Evolutionary conservation across 2,888 invertebrate genomes (phyloP).

Genomic region (Cecidostiba fungosa): DNA sequence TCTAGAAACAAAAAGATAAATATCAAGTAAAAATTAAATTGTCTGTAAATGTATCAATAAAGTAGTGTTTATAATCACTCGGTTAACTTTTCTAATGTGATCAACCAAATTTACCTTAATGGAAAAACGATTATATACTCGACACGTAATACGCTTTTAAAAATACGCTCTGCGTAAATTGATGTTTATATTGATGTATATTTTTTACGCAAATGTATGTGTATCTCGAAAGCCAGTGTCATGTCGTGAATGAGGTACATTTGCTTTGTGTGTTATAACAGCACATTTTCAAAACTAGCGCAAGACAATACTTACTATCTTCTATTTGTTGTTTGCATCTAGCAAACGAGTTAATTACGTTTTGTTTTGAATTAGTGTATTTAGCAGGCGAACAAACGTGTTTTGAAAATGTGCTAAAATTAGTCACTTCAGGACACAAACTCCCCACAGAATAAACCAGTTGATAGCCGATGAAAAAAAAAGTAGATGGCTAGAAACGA

Average conservation of each 20-base stretch:
- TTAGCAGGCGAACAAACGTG: no score
- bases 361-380: no score
- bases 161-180: background rate
- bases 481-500: background rate
- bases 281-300: slow-evolving; percentile 15
- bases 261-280: slow-evolving; percentile 5
- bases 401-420: slow-evolving; percentile 11
- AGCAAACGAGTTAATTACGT: background rate
- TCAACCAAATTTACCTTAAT: background rate
- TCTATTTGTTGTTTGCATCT: background rate
- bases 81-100: background rate
- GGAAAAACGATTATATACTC: background rate
- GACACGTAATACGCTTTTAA: background rate
- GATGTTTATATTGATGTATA: slow-evolving; percentile 32
- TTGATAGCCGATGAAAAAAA: background rate
- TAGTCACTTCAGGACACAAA: slow-evolving; percentile 3
- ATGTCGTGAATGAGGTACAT: slow-evolving; percentile 3
- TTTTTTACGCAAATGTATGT: slow-evolving; percentile 23
- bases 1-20: background rate
- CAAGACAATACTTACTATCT: background rate
- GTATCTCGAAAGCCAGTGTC: background rate
- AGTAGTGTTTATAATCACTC: background rate
- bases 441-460: background rate
- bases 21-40: background rate
- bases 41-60: background rate